phyloP scores from a whole-genome alignment of 2,888 invertebrate genomes.

The Tholera decimalis region DNA sequence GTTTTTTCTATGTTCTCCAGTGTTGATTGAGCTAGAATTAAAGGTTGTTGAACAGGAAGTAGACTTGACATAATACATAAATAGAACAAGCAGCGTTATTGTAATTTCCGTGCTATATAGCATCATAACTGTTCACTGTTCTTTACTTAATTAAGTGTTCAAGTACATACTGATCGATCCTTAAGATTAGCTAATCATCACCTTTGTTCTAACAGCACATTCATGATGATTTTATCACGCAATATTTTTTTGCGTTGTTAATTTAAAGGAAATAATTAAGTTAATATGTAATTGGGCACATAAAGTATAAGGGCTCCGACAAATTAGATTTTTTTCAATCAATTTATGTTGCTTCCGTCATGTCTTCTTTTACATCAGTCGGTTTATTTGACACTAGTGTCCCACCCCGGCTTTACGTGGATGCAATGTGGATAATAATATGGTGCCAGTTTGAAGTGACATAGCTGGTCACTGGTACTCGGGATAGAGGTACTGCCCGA shows the following conservation, averaged over 20 bases:
- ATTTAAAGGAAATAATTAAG: constrained; percentile 44
- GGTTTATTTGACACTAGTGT: background rate
- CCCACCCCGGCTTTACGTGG: too few relatives aligned
- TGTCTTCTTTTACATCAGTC: background rate
- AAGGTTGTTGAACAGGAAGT: too few relatives aligned
- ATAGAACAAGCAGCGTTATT: too few relatives aligned
- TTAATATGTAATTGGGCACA: constrained; percentile 30
- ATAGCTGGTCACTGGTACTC: too few relatives aligned
- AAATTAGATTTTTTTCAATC: background rate
- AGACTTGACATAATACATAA: too few relatives aligned
- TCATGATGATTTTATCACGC: constrained; percentile 51
- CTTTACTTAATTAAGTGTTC: constrained; percentile 5
- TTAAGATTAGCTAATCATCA: constrained; percentile 40
- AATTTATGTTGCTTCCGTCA: background rate
- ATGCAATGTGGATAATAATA: too few relatives aligned
- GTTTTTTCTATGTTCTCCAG: too few relatives aligned
- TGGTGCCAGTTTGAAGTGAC: too few relatives aligned
- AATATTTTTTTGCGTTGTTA: constrained; percentile 40
- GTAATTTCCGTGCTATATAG: too few relatives aligned
- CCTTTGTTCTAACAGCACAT: constrained; percentile 41
- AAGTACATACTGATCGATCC: constrained; percentile 25
- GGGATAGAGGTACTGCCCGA: too few relatives aligned
- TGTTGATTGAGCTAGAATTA: too few relatives aligned
- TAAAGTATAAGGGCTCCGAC: constrained; percentile 32
- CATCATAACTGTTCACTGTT: background rate